phyloP scores from a whole-genome alignment of 2,797 vertebrate species.

The Loris lydekkerianus region DNA sequence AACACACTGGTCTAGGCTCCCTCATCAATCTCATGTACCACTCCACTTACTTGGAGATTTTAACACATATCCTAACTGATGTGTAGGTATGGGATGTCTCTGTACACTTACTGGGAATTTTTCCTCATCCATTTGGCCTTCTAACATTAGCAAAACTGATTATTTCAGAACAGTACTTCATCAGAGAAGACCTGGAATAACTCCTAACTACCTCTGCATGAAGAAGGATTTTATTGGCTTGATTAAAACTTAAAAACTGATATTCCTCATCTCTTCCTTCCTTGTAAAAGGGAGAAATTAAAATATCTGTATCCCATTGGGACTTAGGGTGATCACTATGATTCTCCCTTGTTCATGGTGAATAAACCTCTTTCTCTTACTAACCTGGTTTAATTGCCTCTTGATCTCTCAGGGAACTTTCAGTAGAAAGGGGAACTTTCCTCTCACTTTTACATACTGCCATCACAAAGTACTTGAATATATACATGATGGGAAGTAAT shows the following conservation, averaged over 20 bases:
- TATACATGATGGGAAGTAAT: slow-evolving; percentile 19
- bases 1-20: not conserved
- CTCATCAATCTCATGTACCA: not conserved
- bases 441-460: not conserved
- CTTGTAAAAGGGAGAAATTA: not conserved
- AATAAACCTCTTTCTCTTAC: not conserved
- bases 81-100: not conserved
- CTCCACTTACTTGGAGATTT: not conserved
- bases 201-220: not conserved
- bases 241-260: not conserved
- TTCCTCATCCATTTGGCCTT: not conserved
- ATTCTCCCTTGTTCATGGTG: not conserved
- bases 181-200: not conserved
- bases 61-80: not conserved
- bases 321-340: not conserved
- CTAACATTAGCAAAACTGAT: not conserved
- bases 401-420: not conserved
- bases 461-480: not conserved
- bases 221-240: not conserved
- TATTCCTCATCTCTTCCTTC: not conserved
- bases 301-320: not conserved
- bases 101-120: not conserved
- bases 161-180: not conserved
- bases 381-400: not conserved
- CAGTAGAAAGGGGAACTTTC: not conserved